These are phyloP conservation scores for Gymnocephalus cernua DNA, from an alignment of 2,113 vertebrate species.

Conservation along the genomic window DNA sequence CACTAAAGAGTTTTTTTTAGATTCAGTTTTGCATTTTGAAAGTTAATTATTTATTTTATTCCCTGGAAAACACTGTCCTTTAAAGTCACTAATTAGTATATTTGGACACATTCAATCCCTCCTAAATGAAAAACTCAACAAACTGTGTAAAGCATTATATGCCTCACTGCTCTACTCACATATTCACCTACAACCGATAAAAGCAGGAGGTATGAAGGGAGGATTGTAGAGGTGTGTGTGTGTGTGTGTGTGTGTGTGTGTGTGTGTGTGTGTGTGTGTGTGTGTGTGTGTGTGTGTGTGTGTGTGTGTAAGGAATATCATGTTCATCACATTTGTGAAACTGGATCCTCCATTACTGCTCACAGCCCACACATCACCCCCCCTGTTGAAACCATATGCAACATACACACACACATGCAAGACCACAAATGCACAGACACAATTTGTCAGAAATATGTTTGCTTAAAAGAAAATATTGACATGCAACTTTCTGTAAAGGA, in stretches of 20 bases:
- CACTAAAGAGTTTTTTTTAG: not conserved
- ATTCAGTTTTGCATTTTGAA: constrained; percentile 5
- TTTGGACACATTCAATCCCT: not conserved
- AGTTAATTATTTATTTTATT: not conserved
- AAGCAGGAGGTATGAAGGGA: constrained; percentile 10
- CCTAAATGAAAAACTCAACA: not conserved
- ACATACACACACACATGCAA: constrained; percentile 46
- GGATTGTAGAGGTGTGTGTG: constrained; percentile 59
- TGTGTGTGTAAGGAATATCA: constrained; percentile 76
- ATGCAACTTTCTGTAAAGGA: not conserved
- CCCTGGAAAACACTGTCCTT: not conserved
- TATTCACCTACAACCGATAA: constrained; percentile 39
- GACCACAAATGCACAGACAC: constrained; percentile 61
- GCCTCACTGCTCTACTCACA: constrained; percentile 17
- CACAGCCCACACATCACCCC: constrained; percentile 73
- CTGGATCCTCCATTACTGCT: constrained; percentile 76
- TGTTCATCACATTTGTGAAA: constrained; percentile 81
- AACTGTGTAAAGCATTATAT: not conserved
- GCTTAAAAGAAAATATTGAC: not conserved
- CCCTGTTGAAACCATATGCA: constrained; percentile 71
- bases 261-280: no score
- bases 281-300: constrained; percentile 43
- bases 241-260: no score
- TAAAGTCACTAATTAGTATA: not conserved
- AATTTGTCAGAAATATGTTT: not conserved